phyloP scores from a whole-genome alignment of 2,888 invertebrate species.

The Ferdinandea cuprea region DNA sequence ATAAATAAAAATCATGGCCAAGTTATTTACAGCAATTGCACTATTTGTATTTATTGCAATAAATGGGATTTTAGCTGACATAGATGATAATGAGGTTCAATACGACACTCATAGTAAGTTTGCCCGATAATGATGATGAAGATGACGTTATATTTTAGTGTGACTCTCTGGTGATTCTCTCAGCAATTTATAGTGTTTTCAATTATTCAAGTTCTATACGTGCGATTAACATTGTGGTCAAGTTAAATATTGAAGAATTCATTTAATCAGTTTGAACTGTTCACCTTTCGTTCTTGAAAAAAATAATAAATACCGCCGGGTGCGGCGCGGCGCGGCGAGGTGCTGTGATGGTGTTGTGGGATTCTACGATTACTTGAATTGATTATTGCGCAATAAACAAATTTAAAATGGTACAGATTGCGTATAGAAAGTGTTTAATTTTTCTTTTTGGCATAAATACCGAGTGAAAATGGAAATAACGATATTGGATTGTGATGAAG shows the following conservation, averaged over 20 bases:
- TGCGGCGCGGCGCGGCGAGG: not conserved
- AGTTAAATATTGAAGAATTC: constrained; percentile 24
- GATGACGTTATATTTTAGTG: constrained; percentile 28
- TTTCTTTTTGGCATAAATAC: too few relatives aligned
- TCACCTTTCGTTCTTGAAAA: constrained; percentile 68
- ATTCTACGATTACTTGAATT: too few relatives aligned
- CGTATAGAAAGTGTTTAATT: constrained; percentile 16
- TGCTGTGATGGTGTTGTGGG: constrained; percentile 12
- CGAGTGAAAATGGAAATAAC: too few relatives aligned
- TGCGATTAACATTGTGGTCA: not conserved
- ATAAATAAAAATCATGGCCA: constrained; percentile 38
- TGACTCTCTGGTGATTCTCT: constrained; percentile 13
- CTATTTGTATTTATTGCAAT: constrained; percentile 72
- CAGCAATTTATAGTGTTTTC: constrained; percentile 51
- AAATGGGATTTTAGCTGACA: constrained; percentile 76
- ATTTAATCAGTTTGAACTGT: constrained; percentile 64
- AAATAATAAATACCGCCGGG: constrained; percentile 17
- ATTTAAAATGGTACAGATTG: constrained; percentile 9
- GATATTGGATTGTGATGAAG: too few relatives aligned
- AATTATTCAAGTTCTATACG: constrained; percentile 7
- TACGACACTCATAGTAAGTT: constrained; percentile 79
- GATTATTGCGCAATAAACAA: constrained; percentile 41
- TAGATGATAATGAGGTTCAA: constrained; percentile 80
- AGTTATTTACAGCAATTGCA: constrained; percentile 52
- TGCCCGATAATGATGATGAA: constrained; percentile 13